These are phyloP conservation scores for Hesperia comma DNA, from an alignment of 2,888 invertebrate genomes.

Conservation along the genomic window DNA sequence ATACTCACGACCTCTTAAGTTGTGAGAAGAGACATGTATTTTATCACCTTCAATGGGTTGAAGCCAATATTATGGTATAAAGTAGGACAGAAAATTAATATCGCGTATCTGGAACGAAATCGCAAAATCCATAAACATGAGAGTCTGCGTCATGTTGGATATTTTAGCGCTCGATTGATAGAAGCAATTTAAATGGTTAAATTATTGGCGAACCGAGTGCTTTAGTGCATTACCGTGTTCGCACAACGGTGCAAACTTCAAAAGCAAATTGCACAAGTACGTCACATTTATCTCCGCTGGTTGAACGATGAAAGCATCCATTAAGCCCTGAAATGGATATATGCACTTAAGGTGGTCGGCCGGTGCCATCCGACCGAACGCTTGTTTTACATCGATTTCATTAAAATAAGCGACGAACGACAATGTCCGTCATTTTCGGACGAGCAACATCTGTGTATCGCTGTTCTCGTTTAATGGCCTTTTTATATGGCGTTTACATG, in stretches of 20 bases:
- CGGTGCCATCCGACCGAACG: constrained; percentile 52
- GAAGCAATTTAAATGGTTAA: constrained; percentile 62
- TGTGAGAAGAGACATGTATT: too few species aligned
- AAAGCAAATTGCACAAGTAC: constrained; percentile 72
- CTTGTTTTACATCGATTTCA: constrained; percentile 53
- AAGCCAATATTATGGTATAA: too few species aligned
- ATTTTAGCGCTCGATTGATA: constrained; percentile 58
- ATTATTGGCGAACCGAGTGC: constrained; percentile 58
- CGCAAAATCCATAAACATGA: constrained; percentile 10
- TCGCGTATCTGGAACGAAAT: background rate
- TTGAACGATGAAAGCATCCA: constrained; percentile 73
- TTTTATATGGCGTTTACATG: constrained; percentile 13
- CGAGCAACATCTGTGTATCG: constrained; percentile 22
- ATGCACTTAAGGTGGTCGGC: constrained; percentile 70
- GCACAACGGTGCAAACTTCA: constrained; percentile 64
- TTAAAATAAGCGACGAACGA: constrained; percentile 39
- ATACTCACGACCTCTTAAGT: too few species aligned
- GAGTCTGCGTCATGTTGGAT: constrained; percentile 44
- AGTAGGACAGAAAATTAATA: too few species aligned
- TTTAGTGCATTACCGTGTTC: constrained; percentile 70
- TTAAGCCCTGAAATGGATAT: constrained; percentile 72
- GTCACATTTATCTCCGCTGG: constrained; percentile 68
- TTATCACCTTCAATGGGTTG: too few species aligned
- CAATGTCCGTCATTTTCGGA: constrained; percentile 14
- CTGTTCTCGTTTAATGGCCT: constrained; percentile 11